These are phyloP conservation scores for Atta colombica DNA, from an alignment of 1,140 invertebrate genomes.

Conservation along the genomic window DNA sequence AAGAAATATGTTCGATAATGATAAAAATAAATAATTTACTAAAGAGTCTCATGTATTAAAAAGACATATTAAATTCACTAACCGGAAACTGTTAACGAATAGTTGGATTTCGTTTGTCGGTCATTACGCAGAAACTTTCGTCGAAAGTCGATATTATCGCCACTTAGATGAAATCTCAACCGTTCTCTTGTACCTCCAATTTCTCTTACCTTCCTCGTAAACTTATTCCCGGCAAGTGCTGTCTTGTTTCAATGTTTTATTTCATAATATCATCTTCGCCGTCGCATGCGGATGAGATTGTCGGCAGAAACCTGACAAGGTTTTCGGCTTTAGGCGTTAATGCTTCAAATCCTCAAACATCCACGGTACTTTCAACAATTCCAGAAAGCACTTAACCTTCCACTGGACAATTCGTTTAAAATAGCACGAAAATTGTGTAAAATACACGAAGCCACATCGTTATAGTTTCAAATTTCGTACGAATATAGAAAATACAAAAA, in stretches of 20 bases:
- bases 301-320: conserved; percentile 47
- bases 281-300: conserved; percentile 32
- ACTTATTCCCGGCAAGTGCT: conserved; percentile 39
- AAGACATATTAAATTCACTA: background rate
- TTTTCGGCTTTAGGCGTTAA: conserved; percentile 55
- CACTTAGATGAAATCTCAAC: conserved; percentile 55
- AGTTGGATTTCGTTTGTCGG: conserved; percentile 46
- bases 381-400: conserved; percentile 18
- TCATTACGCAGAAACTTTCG: conserved; percentile 32
- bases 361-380: conserved; percentile 34
- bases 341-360: conserved; percentile 42
- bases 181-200: conserved; percentile 20
- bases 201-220: conserved; percentile 43
- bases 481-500: background rate
- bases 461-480: background rate
- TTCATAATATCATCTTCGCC: conserved; percentile 65
- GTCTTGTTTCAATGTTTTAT: conserved; percentile 57
- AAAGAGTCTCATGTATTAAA: background rate
- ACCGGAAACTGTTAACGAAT: conserved; percentile 27
- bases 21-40: background rate
- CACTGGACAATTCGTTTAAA: conserved; percentile 25
- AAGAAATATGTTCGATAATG: background rate
- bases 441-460: background rate
- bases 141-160: conserved; percentile 49
- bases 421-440: conserved; percentile 15